Base-by-base conservation (phyloP, 2,888 invertebrate genomes). In the Andrena flavipes region DNA sequence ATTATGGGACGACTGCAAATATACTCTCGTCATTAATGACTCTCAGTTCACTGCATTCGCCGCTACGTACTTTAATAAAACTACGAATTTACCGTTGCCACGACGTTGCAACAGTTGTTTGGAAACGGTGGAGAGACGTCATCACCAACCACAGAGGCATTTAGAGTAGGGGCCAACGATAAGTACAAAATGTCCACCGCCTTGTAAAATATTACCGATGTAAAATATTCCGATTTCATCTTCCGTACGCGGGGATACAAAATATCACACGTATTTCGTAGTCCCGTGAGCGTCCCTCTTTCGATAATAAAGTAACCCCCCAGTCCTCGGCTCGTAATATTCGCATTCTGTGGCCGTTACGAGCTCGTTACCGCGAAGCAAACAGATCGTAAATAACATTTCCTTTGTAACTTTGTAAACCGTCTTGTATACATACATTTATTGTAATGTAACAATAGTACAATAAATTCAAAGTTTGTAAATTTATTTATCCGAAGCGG, bases 401-500 rank as follows among this genome's bases (percentile, higher is more conserved):
- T 68, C 59, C n/a, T 73, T 78, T 78, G 56, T 62, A 84, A 83
- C 79, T 79, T 83, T 84, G 72, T 83, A 84, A 84, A 84, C 60
- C 78, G 71, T 82, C 75, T 83, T 82, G 78, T 84, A 83, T 83
- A 84, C 78, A 83, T 82, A 83, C 83, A 74, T 84, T 84, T 84
- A 83, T 84, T 78, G 83, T 75, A 84, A 83, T 84, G 79, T 84
- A 84, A 84, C 83, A 84, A 84, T 84, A 74, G 72, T 82, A 84
- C 83, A 84, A 83, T 78, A 79, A 76, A 83, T 78, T 82, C 56
- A 76, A 84, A 69, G 69, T 84, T 56, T 75, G 77, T 83, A 83
- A 83, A 82, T 82, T 83, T 82, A 81, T 82, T 76, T 82, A 83
- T 77, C 65, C 69, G 77, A 82, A 83, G 83, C 77, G 69, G 13